These are phyloP conservation scores for Bryconaethiops microstoma DNA, from an alignment of 2,797 vertebrate genomes.

Conservation along the genomic window DNA sequence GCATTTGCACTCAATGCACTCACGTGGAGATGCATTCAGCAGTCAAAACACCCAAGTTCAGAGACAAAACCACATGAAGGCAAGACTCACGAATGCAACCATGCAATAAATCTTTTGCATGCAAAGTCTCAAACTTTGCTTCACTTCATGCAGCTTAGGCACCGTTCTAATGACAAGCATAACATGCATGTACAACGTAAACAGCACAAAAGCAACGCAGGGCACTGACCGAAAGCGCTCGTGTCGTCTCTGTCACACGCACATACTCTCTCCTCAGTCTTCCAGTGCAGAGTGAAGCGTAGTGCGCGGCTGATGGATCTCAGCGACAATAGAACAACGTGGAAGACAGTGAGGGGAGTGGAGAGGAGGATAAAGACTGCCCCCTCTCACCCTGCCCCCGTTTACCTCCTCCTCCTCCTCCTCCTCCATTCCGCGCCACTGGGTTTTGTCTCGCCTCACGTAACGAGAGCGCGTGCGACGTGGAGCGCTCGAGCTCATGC, in stretches of 20 bases:
- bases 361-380: conserved; percentile 56
- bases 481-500: conserved; percentile 40
- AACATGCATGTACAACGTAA: not conserved
- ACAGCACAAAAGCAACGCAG: not conserved
- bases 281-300: conserved; percentile 48
- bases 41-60: not conserved
- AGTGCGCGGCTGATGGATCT: conserved; percentile 59
- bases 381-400: conserved; percentile 49
- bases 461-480: conserved; percentile 44
- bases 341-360: conserved; percentile 59
- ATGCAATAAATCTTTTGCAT: not conserved
- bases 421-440: conserved; percentile 52
- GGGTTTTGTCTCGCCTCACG: conserved; percentile 49
- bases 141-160: not conserved
- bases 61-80: not conserved
- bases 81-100: not conserved
- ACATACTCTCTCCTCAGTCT: conserved; percentile 69
- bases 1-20: conserved; percentile 11
- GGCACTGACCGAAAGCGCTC: conserved; percentile 72
- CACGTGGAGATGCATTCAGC: not conserved
- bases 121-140: conserved; percentile 29
- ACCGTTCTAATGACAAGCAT: not conserved
- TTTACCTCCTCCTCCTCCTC: conserved; percentile 46
- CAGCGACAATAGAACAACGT: conserved; percentile 76
- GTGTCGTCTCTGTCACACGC: conserved; percentile 63